phyloP scores from a whole-genome alignment of 2,888 invertebrate genomes.

The Gerris lacustris region DNA sequence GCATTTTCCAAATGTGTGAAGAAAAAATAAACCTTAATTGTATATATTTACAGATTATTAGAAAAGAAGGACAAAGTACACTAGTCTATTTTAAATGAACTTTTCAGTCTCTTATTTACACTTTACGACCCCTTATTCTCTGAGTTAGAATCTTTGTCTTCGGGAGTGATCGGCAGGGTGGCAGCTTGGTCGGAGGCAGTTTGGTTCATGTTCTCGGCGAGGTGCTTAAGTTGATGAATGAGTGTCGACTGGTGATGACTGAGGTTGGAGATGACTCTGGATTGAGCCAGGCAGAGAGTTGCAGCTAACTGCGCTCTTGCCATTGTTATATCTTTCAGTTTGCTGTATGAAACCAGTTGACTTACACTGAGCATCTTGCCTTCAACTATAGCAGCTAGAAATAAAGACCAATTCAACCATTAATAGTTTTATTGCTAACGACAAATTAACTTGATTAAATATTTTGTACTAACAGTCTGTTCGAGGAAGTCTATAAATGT shows the following conservation, averaged over 20 bases:
- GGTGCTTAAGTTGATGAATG: constrained; percentile 14
- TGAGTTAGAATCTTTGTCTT: too few relatives aligned
- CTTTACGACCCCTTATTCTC: too few relatives aligned
- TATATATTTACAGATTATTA: too few relatives aligned
- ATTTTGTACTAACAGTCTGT: too few relatives aligned
- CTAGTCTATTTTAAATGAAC: too few relatives aligned
- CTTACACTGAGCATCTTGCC: constrained; percentile 53
- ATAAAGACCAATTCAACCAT: constrained; percentile 12
- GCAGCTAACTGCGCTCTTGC: constrained; percentile 57
- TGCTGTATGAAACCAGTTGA: constrained; percentile 53
- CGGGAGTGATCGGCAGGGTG: too few relatives aligned
- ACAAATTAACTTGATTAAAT: too few relatives aligned
- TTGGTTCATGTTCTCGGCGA: background rate
- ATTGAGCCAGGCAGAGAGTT: constrained; percentile 39
- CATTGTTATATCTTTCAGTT: constrained; percentile 50
- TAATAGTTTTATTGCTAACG: constrained; percentile 25
- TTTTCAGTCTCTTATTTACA: too few relatives aligned
- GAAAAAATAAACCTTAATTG: too few relatives aligned
- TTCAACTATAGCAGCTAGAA: constrained; percentile 60
- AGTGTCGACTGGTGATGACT: constrained; percentile 8
- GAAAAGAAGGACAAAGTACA: too few relatives aligned
- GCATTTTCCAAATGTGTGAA: too few relatives aligned
- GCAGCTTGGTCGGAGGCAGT: background rate
- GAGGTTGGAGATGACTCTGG: background rate
- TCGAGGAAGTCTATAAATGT: too few relatives aligned